phyloP scores from a whole-genome alignment of 2,113 vertebrate genomes.

The Mesoclemmys tuberculata region DNA sequence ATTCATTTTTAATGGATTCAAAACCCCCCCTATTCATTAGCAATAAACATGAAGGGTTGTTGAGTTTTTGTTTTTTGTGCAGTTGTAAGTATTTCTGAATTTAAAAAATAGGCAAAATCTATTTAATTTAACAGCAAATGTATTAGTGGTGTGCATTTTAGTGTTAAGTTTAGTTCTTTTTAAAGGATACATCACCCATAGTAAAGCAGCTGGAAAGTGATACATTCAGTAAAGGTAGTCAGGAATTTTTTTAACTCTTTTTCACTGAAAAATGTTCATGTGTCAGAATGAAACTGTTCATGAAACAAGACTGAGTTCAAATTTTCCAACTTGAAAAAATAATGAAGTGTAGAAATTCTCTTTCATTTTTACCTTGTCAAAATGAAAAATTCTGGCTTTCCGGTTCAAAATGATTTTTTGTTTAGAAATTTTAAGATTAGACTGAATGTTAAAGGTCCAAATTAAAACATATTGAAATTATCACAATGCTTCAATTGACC shows the following conservation, averaged over 20 bases:
- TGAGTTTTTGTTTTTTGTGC: neutral
- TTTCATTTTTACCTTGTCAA: neutral
- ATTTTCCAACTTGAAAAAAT: neutral
- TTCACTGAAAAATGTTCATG: neutral
- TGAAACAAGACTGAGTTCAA: neutral
- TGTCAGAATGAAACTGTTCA: neutral
- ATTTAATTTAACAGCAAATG: neutral
- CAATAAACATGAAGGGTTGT: neutral
- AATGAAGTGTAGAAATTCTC: neutral
- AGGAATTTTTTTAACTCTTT: neutral
- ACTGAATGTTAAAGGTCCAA: neutral
- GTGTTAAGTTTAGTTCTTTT: neutral
- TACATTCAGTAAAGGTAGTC: neutral
- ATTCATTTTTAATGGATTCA: neutral
- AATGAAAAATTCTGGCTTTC: neutral
- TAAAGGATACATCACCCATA: neutral
- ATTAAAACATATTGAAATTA: neutral
- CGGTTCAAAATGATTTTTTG: neutral
- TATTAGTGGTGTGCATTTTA: neutral
- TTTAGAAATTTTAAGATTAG: neutral
- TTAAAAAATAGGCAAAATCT: neutral
- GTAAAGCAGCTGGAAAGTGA: neutral
- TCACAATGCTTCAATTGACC: neutral
- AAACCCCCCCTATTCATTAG: neutral
- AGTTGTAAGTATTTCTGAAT: neutral